Evolutionary conservation across 2,888 invertebrate species (phyloP).

Genomic region (Drosophila infuscata): DNA sequence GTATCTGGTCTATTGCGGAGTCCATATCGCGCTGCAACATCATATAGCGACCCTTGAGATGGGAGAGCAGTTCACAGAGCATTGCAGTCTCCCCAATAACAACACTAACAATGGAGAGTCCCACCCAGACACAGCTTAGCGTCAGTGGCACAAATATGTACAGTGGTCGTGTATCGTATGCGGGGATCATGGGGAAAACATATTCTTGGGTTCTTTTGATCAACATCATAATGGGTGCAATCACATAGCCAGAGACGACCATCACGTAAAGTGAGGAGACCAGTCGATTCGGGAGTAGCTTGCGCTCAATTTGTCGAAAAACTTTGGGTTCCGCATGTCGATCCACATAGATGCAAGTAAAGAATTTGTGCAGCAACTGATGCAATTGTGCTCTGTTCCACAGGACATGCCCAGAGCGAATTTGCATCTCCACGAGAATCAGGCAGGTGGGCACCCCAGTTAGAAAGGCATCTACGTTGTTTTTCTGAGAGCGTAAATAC

Average conservation of each 20-base stretch:
- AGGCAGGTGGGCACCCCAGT: conserved; percentile 75
- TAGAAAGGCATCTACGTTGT: conserved; percentile 64
- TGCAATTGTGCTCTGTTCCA: conserved; percentile 48
- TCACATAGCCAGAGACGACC: conserved; percentile 48
- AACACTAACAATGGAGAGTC: conserved; percentile 56
- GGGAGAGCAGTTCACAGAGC: conserved; percentile 66
- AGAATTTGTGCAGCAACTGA: conserved; percentile 65
- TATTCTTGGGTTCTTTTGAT: conserved; percentile 34
- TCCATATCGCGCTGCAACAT: conserved; percentile 66
- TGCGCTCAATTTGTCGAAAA: conserved; percentile 50
- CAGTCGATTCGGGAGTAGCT: conserved; percentile 51
- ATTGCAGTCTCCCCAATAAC: conserved; percentile 71
- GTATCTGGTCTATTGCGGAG: conserved; percentile 37
- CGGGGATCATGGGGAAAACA: conserved; percentile 64
- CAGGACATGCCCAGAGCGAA: conserved; percentile 64
- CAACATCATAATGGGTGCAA: conserved; percentile 51
- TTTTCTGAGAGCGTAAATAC: conserved; percentile 53
- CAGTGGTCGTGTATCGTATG: conserved; percentile 51
- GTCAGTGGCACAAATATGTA: conserved; percentile 59
- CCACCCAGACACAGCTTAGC: conserved; percentile 66
- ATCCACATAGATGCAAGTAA: conserved; percentile 69
- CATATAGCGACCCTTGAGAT: conserved; percentile 74
- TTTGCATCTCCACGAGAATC: conserved; percentile 67
- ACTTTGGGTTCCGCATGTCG: conserved; percentile 42
- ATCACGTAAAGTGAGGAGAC: conserved; percentile 60